Evolutionary conservation across 2,888 invertebrate species (phyloP).

Genomic region (Coelinius sp.): DNA sequence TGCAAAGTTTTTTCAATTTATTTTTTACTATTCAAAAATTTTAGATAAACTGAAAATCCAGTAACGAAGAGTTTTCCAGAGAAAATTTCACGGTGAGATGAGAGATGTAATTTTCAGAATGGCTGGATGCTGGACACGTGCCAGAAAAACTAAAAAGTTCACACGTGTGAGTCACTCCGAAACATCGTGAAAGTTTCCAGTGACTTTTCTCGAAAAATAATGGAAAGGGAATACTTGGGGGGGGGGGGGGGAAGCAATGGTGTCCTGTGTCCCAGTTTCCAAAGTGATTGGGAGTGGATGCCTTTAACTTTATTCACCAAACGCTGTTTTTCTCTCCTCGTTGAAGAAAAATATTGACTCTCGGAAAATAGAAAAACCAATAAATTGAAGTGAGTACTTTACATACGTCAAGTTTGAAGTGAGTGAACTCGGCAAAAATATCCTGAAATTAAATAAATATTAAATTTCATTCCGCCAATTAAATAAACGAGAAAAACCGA

Average conservation of each 20-base stretch:
- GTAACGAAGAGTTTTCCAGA: neutral
- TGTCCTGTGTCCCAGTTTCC: neutral
- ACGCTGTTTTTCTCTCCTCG: neutral
- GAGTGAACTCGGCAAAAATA: too few relatives aligned
- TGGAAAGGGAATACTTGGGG: slow-evolving; percentile 36
- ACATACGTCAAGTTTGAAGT: neutral
- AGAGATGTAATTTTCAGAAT: slow-evolving; percentile 11
- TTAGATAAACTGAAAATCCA: too few relatives aligned
- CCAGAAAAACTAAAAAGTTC: slow-evolving; percentile 32
- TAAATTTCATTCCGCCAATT: neutral
- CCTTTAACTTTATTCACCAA: neutral
- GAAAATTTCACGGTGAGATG: neutral
- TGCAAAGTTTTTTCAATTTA: neutral
- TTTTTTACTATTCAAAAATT: too few relatives aligned
- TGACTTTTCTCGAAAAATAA: slow-evolving; percentile 10
- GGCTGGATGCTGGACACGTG: slow-evolving; percentile 16
- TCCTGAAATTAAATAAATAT: too few relatives aligned
- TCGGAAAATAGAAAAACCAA: neutral
- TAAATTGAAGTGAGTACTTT: neutral
- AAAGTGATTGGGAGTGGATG: neutral
- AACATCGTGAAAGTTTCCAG: slow-evolving; percentile 22
- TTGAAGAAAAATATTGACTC: neutral
- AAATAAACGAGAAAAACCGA: neutral
- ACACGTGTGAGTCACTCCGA: slow-evolving; percentile 13
- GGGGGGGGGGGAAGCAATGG: slow-evolving; percentile 36